phyloP scores from a whole-genome alignment of 2,113 vertebrate species.

The Syngnathus floridae region DNA sequence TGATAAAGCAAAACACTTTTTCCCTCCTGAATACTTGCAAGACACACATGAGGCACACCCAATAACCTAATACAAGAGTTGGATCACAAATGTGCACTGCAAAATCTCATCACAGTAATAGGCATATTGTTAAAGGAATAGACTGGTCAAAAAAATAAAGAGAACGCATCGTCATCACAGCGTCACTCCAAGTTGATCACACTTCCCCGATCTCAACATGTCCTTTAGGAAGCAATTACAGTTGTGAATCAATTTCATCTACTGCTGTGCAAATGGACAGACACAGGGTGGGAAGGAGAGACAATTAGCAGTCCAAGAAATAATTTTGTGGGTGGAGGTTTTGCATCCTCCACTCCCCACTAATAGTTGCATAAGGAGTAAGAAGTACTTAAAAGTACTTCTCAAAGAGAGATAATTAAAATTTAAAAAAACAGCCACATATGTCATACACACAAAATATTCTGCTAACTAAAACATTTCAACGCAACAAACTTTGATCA shows the following conservation, averaged over 20 bases:
- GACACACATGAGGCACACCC: background rate
- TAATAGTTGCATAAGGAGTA: background rate
- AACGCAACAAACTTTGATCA: no score
- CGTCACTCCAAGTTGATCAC: background rate
- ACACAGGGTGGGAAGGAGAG: background rate
- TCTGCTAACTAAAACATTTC: no score
- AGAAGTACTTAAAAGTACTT: background rate
- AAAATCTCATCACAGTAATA: background rate
- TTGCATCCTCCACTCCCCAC: background rate
- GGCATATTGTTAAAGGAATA: background rate
- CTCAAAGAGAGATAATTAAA: background rate
- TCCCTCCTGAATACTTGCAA: background rate
- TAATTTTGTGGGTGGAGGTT: background rate
- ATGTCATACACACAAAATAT: background rate
- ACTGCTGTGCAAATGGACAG: conserved; percentile 1
- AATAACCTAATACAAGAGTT: background rate
- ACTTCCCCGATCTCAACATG: background rate
- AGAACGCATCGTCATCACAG: background rate
- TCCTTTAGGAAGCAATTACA: background rate
- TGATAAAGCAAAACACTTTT: conserved; percentile 15
- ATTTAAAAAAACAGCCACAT: background rate
- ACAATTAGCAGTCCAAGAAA: background rate
- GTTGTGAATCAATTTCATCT: background rate
- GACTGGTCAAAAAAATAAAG: background rate
- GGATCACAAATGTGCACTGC: background rate